phyloP scores from a whole-genome alignment of 1,140 invertebrate species.

The Anoplolepis gracilipes region DNA sequence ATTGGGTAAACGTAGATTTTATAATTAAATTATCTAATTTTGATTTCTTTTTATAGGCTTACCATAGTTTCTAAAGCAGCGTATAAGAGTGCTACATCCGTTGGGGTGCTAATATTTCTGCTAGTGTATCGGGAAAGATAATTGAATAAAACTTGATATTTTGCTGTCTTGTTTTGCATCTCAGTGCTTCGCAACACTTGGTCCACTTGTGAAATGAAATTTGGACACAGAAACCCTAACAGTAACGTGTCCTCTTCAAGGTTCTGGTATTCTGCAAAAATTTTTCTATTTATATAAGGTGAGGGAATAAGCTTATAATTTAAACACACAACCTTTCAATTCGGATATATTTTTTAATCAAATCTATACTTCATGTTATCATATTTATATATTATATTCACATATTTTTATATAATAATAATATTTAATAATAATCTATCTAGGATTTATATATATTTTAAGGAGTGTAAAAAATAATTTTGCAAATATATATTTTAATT shows the following conservation, averaged over 20 bases:
- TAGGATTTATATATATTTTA: not conserved
- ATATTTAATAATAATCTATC: not conserved
- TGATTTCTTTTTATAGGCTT: constrained; percentile 36
- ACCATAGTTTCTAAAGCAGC: constrained; percentile 78
- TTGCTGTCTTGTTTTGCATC: not conserved
- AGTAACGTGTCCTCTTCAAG: constrained; percentile 74
- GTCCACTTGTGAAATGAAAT: constrained; percentile 68
- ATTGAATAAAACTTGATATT: constrained; percentile 67
- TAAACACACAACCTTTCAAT: no score
- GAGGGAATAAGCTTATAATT: not conserved
- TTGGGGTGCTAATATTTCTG: constrained; percentile 66
- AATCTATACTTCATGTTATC: not conserved
- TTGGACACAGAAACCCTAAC: constrained; percentile 78
- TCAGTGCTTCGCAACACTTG: constrained; percentile 45
- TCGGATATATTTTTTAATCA: not conserved
- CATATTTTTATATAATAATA: no score
- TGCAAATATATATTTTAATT: not conserved
- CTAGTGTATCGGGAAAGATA: constrained; percentile 69
- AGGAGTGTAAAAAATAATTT: not conserved
- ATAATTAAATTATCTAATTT: no score
- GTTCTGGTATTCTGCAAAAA: constrained; percentile 73
- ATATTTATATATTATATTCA: no score
- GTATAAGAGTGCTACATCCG: constrained; percentile 75
- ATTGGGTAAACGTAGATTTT: no score
- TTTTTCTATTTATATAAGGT: not conserved